These are phyloP conservation scores for Oscheius myriophilus DNA, from an alignment of 2,888 invertebrate genomes.

Conservation along the genomic window DNA sequence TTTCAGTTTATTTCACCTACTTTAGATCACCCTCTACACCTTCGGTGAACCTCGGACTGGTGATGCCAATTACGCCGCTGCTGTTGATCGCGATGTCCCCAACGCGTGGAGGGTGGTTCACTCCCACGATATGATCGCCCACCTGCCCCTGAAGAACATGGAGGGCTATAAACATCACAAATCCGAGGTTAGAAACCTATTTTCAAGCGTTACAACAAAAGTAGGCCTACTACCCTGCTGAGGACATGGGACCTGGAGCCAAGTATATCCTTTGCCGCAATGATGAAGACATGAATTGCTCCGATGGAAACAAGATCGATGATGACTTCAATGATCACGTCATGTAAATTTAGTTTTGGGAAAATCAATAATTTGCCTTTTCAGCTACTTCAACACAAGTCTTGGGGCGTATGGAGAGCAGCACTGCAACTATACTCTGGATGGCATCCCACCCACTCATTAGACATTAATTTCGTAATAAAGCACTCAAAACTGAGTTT, in stretches of 20 bases:
- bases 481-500: too few species aligned
- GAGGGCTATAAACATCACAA: slow-evolving; percentile 55
- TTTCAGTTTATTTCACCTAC: too few species aligned
- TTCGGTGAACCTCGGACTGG: slow-evolving; percentile 61
- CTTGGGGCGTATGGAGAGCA: slow-evolving; percentile 15
- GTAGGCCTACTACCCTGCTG: slow-evolving; percentile 47
- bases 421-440: slow-evolving; percentile 23
- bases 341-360: slow-evolving; percentile 4
- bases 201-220: not conserved
- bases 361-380: not conserved
- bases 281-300: slow-evolving; percentile 54
- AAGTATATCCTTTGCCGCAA: slow-evolving; percentile 44
- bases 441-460: not conserved
- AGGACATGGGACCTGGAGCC: slow-evolving; percentile 47
- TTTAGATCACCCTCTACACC: slow-evolving; percentile 49
- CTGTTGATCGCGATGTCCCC: slow-evolving; percentile 43
- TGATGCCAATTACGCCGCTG: slow-evolving; percentile 43
- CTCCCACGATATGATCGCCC: slow-evolving; percentile 56
- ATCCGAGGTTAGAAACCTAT: slow-evolving; percentile 38
- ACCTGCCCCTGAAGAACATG: slow-evolving; percentile 52
- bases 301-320: slow-evolving; percentile 49
- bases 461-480: too few species aligned
- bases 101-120: slow-evolving; percentile 56
- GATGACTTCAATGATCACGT: slow-evolving; percentile 55
- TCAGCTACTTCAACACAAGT: slow-evolving; percentile 23